Base-by-base conservation (phyloP, 1,140 invertebrate species). In the Sinella curviseta region DNA sequence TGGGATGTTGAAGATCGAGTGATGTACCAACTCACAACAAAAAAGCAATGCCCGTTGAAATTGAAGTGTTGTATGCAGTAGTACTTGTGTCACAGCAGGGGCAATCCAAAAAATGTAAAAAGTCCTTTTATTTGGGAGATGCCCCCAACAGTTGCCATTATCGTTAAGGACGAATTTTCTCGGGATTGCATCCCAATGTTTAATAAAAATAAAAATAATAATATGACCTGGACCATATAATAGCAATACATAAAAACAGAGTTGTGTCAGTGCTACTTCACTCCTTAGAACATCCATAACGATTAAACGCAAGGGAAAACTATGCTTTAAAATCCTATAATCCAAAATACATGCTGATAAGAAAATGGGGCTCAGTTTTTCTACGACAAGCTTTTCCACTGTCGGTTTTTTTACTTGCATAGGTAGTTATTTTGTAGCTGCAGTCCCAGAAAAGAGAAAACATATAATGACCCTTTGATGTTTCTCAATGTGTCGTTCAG, bases 81-180 rank as follows among this genome's bases (percentile, higher is more conserved):
- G 65, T 70, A 70, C 8, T 70, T 31, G 31, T 31, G 65, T 12
- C 65, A 70, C 65, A 70, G 65, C 65, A 70, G 65, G 65, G 65
- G 65, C 65, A 70, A 70, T 70, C 65, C 28, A 70, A 70, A 70
- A 70, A 31, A 70, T 70, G 65, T 70, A 31, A 31, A 30, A 70
- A 33, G 65, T 70, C 65, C 65, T 70, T 60, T 60, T 70, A 30
- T 33, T 70, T 70, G 65, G 65, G 65, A 70, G 65, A 30, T 70
- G 65, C 65, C 65, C 65, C 65, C 65, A 70, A 70, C 65, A 70
- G 65, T 70, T 70, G 65, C 65, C 65, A 70, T 70, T 70, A 70
- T 70, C 65, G 65, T 70, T 70, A 17, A 24, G 31, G 26, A 70
- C 65, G 65, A 70, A 70, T 70, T 70, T 70, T 70, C 55, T 60